phyloP scores from a whole-genome alignment of 2,888 invertebrate genomes.

The Dryadula phaetusa region DNA sequence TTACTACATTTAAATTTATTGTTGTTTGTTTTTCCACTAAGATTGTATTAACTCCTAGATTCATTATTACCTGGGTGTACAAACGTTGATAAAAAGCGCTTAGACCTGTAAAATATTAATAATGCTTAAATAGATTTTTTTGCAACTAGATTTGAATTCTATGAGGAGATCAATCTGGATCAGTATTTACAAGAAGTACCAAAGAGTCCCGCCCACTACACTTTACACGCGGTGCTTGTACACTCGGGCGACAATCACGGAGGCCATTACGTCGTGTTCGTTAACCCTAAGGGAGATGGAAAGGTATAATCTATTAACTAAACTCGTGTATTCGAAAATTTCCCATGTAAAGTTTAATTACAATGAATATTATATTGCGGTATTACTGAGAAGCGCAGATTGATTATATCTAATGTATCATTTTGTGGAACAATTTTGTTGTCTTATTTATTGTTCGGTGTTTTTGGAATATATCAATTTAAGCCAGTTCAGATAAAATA shows the following conservation, averaged over 20 bases:
- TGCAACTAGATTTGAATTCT: slow-evolving; percentile 93
- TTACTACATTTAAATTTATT: neutral
- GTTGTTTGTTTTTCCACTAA: too few relatives aligned
- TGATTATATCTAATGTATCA: neutral
- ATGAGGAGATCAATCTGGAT: slow-evolving; percentile 95
- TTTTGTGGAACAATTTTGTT: too few relatives aligned
- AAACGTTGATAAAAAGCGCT: too few relatives aligned
- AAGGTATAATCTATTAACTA: slow-evolving; percentile 83
- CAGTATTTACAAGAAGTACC: slow-evolving; percentile 92
- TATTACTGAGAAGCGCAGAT: too few relatives aligned
- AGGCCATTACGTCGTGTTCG: slow-evolving; percentile 99
- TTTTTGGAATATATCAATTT: too few relatives aligned
- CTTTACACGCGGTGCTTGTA: slow-evolving; percentile 97
- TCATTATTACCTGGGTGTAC: too few relatives aligned
- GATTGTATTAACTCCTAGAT: too few relatives aligned
- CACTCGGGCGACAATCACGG: slow-evolving; percentile 99
- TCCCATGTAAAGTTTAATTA: neutral
- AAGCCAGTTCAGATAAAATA: too few relatives aligned
- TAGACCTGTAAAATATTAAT: too few relatives aligned
- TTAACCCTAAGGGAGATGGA: slow-evolving; percentile 97
- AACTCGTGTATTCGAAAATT: neutral
- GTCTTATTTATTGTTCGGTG: too few relatives aligned
- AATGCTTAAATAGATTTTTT: too few relatives aligned
- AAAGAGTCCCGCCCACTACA: slow-evolving; percentile 91
- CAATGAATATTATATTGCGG: neutral